phyloP scores from a whole-genome alignment of 2,888 invertebrate species.

The Lasioglossum marginatum region DNA sequence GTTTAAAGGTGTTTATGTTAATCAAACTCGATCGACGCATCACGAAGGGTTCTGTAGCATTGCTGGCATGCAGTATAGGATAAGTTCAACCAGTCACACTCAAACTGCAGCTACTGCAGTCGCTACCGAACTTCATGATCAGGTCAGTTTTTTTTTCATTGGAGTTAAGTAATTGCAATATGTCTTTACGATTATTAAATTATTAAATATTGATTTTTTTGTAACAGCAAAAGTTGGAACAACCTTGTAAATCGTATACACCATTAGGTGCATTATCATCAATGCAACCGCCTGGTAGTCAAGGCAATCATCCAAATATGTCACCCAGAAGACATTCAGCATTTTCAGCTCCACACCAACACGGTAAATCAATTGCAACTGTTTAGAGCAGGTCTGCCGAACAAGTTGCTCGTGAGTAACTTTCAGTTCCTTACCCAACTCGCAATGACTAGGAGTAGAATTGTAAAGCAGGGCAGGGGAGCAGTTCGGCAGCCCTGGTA shows the following conservation, averaged over 20 bases:
- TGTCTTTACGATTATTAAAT: not conserved
- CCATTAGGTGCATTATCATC: conserved; percentile 93
- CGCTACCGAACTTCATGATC: conserved; percentile 86
- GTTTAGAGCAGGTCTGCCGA: not conserved
- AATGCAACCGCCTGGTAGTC: conserved; percentile 92
- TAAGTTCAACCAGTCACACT: conserved; percentile 94
- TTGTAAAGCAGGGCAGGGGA: not conserved
- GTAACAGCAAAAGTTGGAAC: conserved; percentile 79
- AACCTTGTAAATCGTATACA: conserved; percentile 90
- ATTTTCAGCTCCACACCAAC: conserved; percentile 86
- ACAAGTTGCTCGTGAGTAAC: not conserved
- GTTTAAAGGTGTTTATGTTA: conserved; percentile 89
- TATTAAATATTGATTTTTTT: conserved; percentile 24
- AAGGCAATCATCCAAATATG: conserved; percentile 83
- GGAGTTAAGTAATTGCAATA: no score
- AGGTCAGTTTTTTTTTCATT: conserved; percentile 73
- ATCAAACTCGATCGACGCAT: conserved; percentile 90
- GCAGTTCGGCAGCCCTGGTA: not conserved
- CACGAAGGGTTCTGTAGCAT: conserved; percentile 94
- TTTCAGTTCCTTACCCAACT: not conserved
- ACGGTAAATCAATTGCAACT: conserved; percentile 84
- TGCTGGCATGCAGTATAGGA: conserved; percentile 94
- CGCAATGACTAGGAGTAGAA: not conserved
- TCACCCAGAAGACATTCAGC: conserved; percentile 84
- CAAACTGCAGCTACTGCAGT: conserved; percentile 94